These are phyloP conservation scores for Erebia aethiops DNA, from an alignment of 2,888 invertebrate species.

Conservation along the genomic window DNA sequence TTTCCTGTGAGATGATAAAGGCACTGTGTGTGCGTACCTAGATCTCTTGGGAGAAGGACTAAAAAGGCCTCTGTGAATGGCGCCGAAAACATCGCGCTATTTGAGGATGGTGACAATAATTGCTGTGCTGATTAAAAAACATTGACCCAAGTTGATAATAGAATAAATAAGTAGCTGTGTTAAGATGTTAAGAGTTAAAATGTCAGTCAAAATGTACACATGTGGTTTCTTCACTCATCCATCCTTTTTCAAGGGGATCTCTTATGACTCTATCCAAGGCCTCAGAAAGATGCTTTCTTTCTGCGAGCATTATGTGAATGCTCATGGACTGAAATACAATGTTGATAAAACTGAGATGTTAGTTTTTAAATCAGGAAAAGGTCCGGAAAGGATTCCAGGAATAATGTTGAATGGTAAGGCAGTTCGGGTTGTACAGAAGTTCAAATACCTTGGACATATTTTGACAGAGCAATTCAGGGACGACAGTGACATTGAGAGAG, in stretches of 20 bases:
- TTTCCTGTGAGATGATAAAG: slow-evolving; percentile 60
- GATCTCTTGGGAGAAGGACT: slow-evolving; percentile 49
- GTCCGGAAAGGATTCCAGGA: too few relatives aligned
- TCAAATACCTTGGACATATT: too few relatives aligned
- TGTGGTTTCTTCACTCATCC: neutral
- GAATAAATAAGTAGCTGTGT: neutral
- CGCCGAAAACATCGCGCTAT: slow-evolving; percentile 8
- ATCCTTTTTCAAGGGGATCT: neutral
- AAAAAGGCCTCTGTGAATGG: slow-evolving; percentile 42
- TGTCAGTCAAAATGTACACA: neutral
- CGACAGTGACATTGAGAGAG: too few relatives aligned
- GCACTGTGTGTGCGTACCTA: slow-evolving; percentile 54
- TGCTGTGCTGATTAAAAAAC: neutral
- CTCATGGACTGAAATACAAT: too few relatives aligned
- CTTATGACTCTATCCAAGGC: too few relatives aligned
- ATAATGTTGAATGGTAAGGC: too few relatives aligned
- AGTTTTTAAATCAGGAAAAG: too few relatives aligned
- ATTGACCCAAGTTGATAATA: slow-evolving; percentile 7
- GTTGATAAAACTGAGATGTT: too few relatives aligned
- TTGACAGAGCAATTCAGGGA: too few relatives aligned
- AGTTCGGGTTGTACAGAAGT: too few relatives aligned
- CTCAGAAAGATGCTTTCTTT: too few relatives aligned
- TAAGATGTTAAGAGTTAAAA: neutral
- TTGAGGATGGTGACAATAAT: slow-evolving; percentile 3
- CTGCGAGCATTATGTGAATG: too few relatives aligned